Base-by-base conservation (phyloP, 2,888 invertebrate genomes). In the Drosophila affinis region DNA sequence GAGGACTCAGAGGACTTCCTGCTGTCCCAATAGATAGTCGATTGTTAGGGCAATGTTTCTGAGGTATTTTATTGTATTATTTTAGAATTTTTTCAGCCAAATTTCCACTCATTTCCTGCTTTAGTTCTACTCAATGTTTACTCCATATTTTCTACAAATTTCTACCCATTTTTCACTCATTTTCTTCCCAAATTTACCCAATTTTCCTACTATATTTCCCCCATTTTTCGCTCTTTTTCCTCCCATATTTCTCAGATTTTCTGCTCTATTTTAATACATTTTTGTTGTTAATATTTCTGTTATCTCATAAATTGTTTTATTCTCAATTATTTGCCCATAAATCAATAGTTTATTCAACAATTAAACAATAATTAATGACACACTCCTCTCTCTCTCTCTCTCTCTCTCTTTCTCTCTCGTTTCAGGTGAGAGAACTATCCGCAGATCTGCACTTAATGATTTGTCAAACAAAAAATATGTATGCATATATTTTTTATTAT, bases 361-460 rank as follows among this genome's bases (percentile, higher is more conserved):
- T 52, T 18, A 7, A n/a, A 14, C 32, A 53, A 45, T 59, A 46
- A 44, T 69, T 45, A 71, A 72, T 55, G 32, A 65, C 55, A 67
- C 49, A 65, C 17, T 34, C 45, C 54, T 2, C 29, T 64, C 9
- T 9, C 32, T 55, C 60, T 75, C 56, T 45, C 56, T 17, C 24
- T 24, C 24, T 24, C 24, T 24, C 24, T 18, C 18, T 18, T 9
- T 54, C 61, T 57, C 17, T 72, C 29, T 74, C 39, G 45, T 82
- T 87, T 14, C 73, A 82, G 82, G 87, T 87, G 77, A 77, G 81
- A 62, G 18, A 72, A 51, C 44, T 53, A 71, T 62, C 56, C 62
- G 46, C 29, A 39, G 18, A 54, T 60, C 53, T 53, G 67, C 46
- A 56, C 29, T 44, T 67, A 57, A 62, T 63, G 62, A 71, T 70